A percentile compares a stretch with the other conserved stretches of the same genome.
Conservation (phyloP, 2,797 vertebrate genomes). For the Chromobotia macracanthus region DNA sequence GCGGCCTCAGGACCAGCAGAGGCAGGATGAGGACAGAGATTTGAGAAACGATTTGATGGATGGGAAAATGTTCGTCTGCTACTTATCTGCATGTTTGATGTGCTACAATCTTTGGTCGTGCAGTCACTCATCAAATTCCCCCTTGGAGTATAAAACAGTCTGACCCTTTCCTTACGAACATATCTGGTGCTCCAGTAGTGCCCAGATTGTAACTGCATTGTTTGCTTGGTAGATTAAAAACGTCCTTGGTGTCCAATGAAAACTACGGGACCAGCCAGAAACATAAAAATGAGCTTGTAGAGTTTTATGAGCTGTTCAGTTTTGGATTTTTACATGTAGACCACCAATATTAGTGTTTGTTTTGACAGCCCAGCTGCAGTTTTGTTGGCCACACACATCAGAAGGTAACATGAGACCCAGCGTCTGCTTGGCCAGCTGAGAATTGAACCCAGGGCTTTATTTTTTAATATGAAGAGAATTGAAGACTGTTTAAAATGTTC, state of each 20-base stretch:
- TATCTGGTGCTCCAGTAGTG: neutral
- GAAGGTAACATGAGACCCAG: neutral
- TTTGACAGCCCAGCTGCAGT: slow-evolving; percentile 34
- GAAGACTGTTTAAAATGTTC: neutral
- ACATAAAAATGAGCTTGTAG: neutral
- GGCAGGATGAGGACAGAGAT: slow-evolving; percentile 33
- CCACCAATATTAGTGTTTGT: slow-evolving; percentile 17
- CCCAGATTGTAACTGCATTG: neutral
- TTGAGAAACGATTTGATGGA: slow-evolving; percentile 25
- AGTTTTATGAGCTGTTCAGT: slow-evolving; percentile 5
- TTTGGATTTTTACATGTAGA: slow-evolving; percentile 19
- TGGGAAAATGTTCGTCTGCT: slow-evolving; percentile 38
- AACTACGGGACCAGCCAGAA: neutral
- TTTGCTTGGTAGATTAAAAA: neutral
- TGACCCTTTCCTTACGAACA: neutral
- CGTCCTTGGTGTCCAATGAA: neutral
- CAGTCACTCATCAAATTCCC: neutral
- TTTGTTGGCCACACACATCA: slow-evolving; percentile 9
- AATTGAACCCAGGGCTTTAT: neutral
- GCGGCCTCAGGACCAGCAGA: slow-evolving; percentile 1
- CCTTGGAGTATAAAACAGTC: neutral
- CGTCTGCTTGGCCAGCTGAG: neutral
- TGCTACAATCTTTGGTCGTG: slow-evolving; percentile 14
- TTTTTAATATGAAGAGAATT: neutral
- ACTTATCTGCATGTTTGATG: slow-evolving; percentile 29